Conservation (phyloP, 2,888 invertebrate species). For the Watsonalla cultraria region DNA sequence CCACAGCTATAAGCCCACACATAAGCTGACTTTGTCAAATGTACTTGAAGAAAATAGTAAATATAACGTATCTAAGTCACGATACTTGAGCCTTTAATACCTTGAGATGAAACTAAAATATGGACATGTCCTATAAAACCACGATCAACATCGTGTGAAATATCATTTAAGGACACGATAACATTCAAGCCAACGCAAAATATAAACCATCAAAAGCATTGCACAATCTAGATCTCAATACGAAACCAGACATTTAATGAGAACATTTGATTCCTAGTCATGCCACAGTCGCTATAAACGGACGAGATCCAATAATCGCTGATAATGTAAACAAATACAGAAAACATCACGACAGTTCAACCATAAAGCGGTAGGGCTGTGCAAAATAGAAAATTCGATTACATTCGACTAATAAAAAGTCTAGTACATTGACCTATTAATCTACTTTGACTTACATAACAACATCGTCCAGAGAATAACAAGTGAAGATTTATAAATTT, state of each 20-base stretch:
- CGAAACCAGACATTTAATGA: background rate
- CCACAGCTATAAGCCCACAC: background rate
- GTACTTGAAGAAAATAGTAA: too few species aligned
- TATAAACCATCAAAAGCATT: background rate
- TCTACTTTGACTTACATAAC: slow-evolving; percentile 59
- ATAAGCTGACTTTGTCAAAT: background rate
- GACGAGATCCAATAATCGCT: background rate
- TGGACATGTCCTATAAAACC: background rate
- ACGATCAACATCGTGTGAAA: background rate
- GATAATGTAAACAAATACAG: slow-evolving; percentile 4
- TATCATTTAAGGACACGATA: background rate
- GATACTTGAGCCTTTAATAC: too few species aligned
- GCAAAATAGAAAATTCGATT: slow-evolving; percentile 30
- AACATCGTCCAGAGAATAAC: slow-evolving; percentile 37
- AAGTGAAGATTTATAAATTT: slow-evolving; percentile 44
- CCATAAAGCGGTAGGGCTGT: slow-evolving; percentile 10
- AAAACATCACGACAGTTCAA: slow-evolving; percentile 4
- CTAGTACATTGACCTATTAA: slow-evolving; percentile 61
- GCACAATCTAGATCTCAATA: slow-evolving; percentile 8
- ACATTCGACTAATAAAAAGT: slow-evolving; percentile 29
- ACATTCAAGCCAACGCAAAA: background rate
- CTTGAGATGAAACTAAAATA: background rate
- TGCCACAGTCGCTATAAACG: background rate
- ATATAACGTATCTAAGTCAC: too few species aligned
- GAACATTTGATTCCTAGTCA: background rate